Base-by-base conservation (phyloP, 2,888 invertebrate species). In the Eustalomyia histrio region DNA sequence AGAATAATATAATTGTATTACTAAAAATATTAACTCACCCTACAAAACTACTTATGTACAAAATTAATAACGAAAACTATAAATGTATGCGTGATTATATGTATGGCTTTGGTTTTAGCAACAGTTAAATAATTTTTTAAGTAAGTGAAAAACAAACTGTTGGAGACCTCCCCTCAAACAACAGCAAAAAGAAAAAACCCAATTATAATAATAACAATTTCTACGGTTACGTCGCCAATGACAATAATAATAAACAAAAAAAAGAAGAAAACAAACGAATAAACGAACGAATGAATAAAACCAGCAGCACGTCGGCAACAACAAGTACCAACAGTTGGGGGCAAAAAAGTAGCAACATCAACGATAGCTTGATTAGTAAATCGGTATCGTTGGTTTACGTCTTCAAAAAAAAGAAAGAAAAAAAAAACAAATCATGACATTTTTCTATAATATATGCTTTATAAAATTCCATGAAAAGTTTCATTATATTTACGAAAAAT, bases 91-190 rank as follows among this genome's bases (percentile, higher is more conserved):
- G 35, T 53, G 65, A 43, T 43, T 21, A 8, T 39, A 17, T 53
- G 55, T 55, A 39, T 33, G n/a, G 2, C 12, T 17, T 29, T 29
- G 29, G 39, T 82, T 33, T 71, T 67, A 72, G 71, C 80, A 80
- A 75, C 75, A 72, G 80, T 80, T 80, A 75, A 75, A 80, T 75
- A 80, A 75, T 80, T 75, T 71, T 39, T 75, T 67, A 61, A 75
- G 61, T 65, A 74, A 74, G 64, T 74, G 64, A 69, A 74, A 69
- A 79, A 69, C 61, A 71, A 65, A 71, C 69, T 65, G 53, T 64
- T 78, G 71, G 57, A 29, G 60, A 73, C 67, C 73, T 73, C 73
- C 78, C 67, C 72, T 67, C 43, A 73, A 63, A 50, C 16, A 29
- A 52, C 47, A 60, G 52, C 67, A 71, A 16, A 16, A 73, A 24